Percentiles rank a stretch among this genome's conserved stretches.
phyloP scores from a whole-genome alignment of 2,797 vertebrate genomes.

The Oceanodroma leucorhoa region DNA sequence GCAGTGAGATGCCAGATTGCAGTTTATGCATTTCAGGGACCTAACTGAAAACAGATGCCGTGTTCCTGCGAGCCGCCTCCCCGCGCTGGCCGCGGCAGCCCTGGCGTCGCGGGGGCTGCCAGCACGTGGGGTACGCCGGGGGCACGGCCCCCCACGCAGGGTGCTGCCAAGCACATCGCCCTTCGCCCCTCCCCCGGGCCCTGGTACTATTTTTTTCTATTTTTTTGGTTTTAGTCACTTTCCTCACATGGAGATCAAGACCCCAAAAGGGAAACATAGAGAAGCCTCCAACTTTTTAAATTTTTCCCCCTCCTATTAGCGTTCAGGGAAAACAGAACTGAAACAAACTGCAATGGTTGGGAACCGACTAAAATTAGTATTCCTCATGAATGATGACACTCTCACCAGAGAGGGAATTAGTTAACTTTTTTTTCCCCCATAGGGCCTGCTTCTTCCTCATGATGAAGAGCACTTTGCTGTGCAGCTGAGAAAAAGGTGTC shows the following conservation, averaged over 20 bases:
- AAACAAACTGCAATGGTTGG: neutral
- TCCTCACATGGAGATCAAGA: neutral
- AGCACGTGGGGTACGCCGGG: rapidly evolving
- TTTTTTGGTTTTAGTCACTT: neutral
- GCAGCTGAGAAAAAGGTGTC: neutral
- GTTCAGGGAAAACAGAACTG: neutral
- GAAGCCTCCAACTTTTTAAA: neutral
- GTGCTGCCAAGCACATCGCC: rapidly evolving
- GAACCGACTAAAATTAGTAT: neutral
- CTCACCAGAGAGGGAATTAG: neutral
- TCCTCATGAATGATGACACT: neutral
- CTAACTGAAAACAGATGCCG: neutral
- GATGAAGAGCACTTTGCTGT: neutral
- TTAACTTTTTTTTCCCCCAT: neutral
- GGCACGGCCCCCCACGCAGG: rapidly evolving
- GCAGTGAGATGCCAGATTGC: neutral
- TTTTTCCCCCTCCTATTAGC: rapidly evolving
- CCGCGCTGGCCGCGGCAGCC: rapidly evolving
- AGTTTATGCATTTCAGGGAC: neutral
- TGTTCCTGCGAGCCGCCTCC: neutral
- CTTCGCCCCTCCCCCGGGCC: neutral
- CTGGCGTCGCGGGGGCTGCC: rapidly evolving
- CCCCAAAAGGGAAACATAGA: neutral
- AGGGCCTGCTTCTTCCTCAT: neutral
- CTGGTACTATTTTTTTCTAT: neutral